These are phyloP conservation scores for Trachelus tabidus DNA, from an alignment of 2,888 invertebrate genomes.

Conservation along the genomic window DNA sequence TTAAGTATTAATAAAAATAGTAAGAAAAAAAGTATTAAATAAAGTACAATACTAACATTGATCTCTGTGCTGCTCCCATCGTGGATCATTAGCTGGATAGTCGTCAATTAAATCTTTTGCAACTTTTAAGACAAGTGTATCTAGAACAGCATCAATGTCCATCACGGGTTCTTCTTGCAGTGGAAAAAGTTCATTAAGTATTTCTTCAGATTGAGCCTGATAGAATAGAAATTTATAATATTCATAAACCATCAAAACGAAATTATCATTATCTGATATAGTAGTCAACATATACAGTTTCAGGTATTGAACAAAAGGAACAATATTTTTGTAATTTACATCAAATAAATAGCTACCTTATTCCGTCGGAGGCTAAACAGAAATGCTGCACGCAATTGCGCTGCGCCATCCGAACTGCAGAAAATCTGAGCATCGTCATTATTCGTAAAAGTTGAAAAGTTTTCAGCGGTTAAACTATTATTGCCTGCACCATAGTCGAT, in stretches of 20 bases:
- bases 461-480: slow-evolving; percentile 42
- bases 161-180: slow-evolving; percentile 61
- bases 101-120: slow-evolving; percentile 87
- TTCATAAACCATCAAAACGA: neutral
- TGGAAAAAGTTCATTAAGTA: slow-evolving; percentile 67
- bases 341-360: slow-evolving; percentile 36
- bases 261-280: neutral
- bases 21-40: slow-evolving; percentile 6
- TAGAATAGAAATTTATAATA: slow-evolving; percentile 30
- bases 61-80: slow-evolving; percentile 72
- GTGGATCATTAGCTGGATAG: slow-evolving; percentile 88
- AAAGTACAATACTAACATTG: slow-evolving; percentile 44
- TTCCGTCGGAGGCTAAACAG: slow-evolving; percentile 56
- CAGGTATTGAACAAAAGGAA: neutral
- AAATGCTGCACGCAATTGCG: slow-evolving; percentile 61
- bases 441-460: slow-evolving; percentile 51
- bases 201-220: slow-evolving; percentile 66
- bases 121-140: slow-evolving; percentile 74
- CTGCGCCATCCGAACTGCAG: slow-evolving; percentile 53
- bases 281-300: neutral
- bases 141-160: slow-evolving; percentile 68
- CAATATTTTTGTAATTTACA: neutral
- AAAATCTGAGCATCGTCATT: slow-evolving; percentile 61
- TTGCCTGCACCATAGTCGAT: slow-evolving; percentile 44
- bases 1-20: slow-evolving; percentile 5